Conservation (phyloP, 2,888 invertebrate species). For the Bellardia bayeri region DNA sequence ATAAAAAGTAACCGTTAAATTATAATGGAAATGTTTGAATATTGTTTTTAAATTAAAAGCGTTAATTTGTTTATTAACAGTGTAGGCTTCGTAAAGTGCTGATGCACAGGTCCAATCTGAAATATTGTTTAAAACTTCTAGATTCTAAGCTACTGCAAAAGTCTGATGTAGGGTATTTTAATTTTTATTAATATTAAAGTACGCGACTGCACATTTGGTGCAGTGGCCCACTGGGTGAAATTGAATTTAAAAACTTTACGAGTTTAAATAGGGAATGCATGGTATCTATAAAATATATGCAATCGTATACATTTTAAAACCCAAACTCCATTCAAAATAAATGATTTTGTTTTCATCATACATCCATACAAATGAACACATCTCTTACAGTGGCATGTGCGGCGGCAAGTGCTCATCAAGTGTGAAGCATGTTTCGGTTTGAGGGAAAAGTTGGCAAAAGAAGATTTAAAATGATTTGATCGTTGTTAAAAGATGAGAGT, state of each 20-base stretch:
- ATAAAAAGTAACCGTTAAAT: no score
- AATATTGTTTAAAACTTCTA: no score
- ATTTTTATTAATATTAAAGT: conserved; percentile 71
- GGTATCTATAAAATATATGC: conserved; percentile 1
- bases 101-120: no score
- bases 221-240: conserved; percentile 84
- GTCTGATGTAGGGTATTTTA: conserved; percentile 12
- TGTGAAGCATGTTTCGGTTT: conserved; percentile 48
- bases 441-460: conserved; percentile 47
- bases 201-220: conserved; percentile 79
- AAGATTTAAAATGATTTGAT: conserved; percentile 44
- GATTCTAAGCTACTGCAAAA: no score
- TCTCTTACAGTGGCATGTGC: conserved; percentile 6
- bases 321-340: conserved; percentile 26
- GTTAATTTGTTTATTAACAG: no score
- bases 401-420: conserved; percentile 59
- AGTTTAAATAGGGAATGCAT: conserved; percentile 41
- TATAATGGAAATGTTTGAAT: no score
- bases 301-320: conserved; percentile 1
- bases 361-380: background rate
- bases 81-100: no score
- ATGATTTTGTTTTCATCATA: conserved; percentile 80
- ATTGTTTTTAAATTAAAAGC: no score
- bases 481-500: conserved; percentile 50
- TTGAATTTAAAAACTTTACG: conserved; percentile 78